Evolutionary conservation across 2,888 invertebrate genomes (phyloP).

Genomic region (Frankliniella intonsa): DNA sequence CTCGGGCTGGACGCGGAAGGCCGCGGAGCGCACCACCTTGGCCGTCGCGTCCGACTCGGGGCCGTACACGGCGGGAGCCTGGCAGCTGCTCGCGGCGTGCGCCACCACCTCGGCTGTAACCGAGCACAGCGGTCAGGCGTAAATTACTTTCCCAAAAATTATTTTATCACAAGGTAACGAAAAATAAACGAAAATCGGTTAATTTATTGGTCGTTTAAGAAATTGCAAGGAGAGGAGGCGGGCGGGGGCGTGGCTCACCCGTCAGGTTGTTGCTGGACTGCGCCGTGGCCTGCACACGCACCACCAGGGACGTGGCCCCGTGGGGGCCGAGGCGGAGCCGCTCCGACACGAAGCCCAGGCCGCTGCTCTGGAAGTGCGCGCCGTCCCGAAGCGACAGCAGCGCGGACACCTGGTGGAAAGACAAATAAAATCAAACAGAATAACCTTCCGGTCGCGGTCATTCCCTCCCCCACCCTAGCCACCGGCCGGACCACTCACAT

Average conservation of each 20-base stretch:
- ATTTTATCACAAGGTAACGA: conserved; percentile 27
- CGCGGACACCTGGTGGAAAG: conserved; percentile 55
- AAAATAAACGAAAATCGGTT: conserved; percentile 6
- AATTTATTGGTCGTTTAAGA: too few species aligned
- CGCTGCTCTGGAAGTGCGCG: conserved; percentile 61
- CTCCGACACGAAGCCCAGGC: conserved; percentile 61
- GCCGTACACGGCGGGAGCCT: conserved; percentile 52
- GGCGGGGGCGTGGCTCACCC: conserved; percentile 46
- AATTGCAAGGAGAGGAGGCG: conserved; percentile 4
- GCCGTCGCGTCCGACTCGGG: conserved; percentile 50
- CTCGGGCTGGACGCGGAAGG: conserved; percentile 58
- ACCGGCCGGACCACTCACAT: conserved; percentile 53
- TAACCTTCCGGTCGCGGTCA: too few species aligned
- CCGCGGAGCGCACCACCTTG: conserved; percentile 55
- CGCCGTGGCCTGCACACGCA: conserved; percentile 58
- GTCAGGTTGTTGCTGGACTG: conserved; percentile 63
- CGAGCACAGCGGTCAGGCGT: neutral
- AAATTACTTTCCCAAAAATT: too few species aligned
- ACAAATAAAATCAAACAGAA: neutral
- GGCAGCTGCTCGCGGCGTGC: conserved; percentile 60
- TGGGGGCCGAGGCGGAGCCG: conserved; percentile 59
- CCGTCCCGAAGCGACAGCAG: conserved; percentile 60
- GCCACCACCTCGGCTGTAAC: conserved; percentile 62
- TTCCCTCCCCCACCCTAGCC: too few species aligned
- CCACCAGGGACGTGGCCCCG: conserved; percentile 62